Percentiles rank a stretch among this genome's conserved stretches.
Conservation (phyloP, 2,113 vertebrate species). For the Lynx canadensis region DNA sequence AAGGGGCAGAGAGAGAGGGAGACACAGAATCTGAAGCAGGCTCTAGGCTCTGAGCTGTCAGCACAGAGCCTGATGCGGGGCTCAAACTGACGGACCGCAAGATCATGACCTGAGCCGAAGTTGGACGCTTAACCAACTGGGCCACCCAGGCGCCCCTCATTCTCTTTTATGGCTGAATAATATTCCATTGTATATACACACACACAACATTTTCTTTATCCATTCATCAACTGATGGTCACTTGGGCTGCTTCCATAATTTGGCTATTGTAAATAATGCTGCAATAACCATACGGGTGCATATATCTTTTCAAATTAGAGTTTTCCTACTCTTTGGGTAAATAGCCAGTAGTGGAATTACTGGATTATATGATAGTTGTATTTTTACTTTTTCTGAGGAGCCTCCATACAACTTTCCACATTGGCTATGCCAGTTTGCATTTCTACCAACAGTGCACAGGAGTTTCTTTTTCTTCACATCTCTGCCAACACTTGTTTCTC, state of each 20-base stretch:
- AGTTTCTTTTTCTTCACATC: background rate
- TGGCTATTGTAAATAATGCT: background rate
- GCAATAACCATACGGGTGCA: background rate
- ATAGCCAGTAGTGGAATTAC: background rate
- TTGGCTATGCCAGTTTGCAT: background rate
- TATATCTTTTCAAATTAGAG: background rate
- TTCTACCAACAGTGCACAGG: background rate
- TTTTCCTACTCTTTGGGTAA: background rate
- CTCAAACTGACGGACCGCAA: too few relatives aligned
- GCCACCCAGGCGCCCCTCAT: background rate
- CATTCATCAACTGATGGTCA: background rate
- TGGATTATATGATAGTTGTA: background rate
- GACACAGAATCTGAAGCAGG: too few relatives aligned
- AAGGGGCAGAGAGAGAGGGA: too few relatives aligned
- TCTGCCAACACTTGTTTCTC: background rate
- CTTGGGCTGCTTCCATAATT: background rate
- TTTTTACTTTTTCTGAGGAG: background rate
- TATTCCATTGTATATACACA: background rate
- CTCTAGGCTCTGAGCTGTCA: too few relatives aligned
- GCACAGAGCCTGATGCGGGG: too few relatives aligned
- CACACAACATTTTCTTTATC: background rate
- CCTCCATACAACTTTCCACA: background rate
- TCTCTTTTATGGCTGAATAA: background rate
- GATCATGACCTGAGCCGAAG: too few relatives aligned
- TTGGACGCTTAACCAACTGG: too few relatives aligned